Evolutionary conservation across 1,140 invertebrate species (phyloP).

Genomic region (Drosophila neocordata): DNA sequence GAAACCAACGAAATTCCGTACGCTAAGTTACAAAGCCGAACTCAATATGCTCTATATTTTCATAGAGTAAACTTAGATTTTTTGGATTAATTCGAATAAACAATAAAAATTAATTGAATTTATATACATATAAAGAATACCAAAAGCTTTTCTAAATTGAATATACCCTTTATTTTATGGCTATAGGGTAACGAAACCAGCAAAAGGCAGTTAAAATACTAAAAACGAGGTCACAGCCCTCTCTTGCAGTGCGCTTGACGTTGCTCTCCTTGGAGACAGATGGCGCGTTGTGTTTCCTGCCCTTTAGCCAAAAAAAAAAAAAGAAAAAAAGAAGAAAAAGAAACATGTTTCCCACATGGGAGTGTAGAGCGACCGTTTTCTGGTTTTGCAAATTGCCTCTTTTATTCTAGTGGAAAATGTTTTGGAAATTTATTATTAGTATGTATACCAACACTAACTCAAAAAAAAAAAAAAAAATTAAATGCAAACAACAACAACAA

Average conservation of each 20-base stretch:
- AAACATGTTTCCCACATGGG: slow-evolving; percentile 45
- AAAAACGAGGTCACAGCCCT: slow-evolving; percentile 36
- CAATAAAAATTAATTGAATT: no score
- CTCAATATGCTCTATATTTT: no score
- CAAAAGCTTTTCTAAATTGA: neutral
- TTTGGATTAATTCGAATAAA: no score
- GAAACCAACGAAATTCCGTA: neutral
- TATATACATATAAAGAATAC: no score
- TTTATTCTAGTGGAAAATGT: slow-evolving; percentile 39
- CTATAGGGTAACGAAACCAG: neutral
- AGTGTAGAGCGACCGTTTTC: slow-evolving; percentile 6
- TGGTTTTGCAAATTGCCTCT: slow-evolving; percentile 39
- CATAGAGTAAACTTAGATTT: no score
- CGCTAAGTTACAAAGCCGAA: neutral
- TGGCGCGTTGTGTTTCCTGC: slow-evolving; percentile 30
- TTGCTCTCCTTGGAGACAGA: slow-evolving; percentile 41
- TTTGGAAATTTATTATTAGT: slow-evolving; percentile 6
- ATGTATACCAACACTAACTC: slow-evolving; percentile 14
- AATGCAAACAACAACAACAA: no score
- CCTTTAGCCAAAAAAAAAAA: slow-evolving; percentile 31
- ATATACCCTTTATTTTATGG: neutral
- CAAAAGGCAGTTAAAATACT: slow-evolving; percentile 10
- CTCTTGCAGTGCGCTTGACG: slow-evolving; percentile 14
- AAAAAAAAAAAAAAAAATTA: neutral
- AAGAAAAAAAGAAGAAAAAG: neutral